Percentiles rank a stretch among this genome's conserved stretches.
Evolutionary conservation across 2,113 vertebrate species (phyloP).

Genomic region (human (Homo sapiens)): GRCh38 chr2:59393501-59394000

Average conservation of each 20-base stretch:
- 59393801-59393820: background rate
- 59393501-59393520: background rate
- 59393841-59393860: accelerated
- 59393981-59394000: background rate
- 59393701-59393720: background rate
- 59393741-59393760: background rate
- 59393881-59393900: background rate
- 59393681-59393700: background rate
- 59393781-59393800: background rate
- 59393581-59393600: background rate
- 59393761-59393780: background rate
- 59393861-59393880: background rate
- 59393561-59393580: background rate
- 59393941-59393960: background rate
- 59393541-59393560: background rate
- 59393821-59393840: background rate
- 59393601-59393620: background rate
- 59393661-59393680: background rate
- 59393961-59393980: background rate
- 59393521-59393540: background rate
- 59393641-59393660: background rate
- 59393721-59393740: background rate
- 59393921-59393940: background rate
- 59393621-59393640: background rate
- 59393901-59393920: background rate